Base-by-base conservation (phyloP, 2,113 vertebrate species). In the Apodemus sylvaticus region DNA sequence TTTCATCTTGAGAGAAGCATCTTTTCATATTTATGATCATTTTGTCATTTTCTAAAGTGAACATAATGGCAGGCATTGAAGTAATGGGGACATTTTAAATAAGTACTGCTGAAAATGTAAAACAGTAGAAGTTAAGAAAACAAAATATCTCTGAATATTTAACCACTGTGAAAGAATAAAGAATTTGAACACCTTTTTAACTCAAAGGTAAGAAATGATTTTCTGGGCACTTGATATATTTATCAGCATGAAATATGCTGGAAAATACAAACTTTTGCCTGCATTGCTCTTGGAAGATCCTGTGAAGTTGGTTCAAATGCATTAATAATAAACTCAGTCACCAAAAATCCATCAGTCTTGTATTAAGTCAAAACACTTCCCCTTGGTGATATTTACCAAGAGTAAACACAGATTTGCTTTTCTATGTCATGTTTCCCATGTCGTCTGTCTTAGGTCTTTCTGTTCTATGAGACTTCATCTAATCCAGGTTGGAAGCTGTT, bases 41-140 rank as follows among this genome's bases (percentile, higher is more conserved):
- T 95, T 93, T 95, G 89, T 90, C 86, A 93, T 90, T 97, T 97
- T 95, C 74, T 95, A 89, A 95, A 90, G 64, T 82, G 2, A 71
- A 76, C 45, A 51, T 87, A 91, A 71, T 87, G 82, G 26, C 39
- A 93, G 86, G 13, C 79, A 79, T 11, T 73, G 79, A 34, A 26
- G 19, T 71, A 90, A 95, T 14, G 0, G 45, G 62, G 55, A 94
- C 79, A 66, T 89, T 51, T 90, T 93, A 90, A 90, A 42, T 82
- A 86, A 81, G 42, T 62, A 79, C 31, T 86, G 22, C n/a, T 87
- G 48, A 83, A 97, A 85, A 96, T 93, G 58, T 62, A 96, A 95
- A 91, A 81, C 42, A 48, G 13, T 12, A 1, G 45, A 85, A 94
- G 51, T 77, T 93, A 90, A 53, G 78, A 94, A 92, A 94, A 79